These are phyloP conservation scores for Gallinago media DNA, from an alignment of 2,113 vertebrate species.

Conservation along the genomic window DNA sequence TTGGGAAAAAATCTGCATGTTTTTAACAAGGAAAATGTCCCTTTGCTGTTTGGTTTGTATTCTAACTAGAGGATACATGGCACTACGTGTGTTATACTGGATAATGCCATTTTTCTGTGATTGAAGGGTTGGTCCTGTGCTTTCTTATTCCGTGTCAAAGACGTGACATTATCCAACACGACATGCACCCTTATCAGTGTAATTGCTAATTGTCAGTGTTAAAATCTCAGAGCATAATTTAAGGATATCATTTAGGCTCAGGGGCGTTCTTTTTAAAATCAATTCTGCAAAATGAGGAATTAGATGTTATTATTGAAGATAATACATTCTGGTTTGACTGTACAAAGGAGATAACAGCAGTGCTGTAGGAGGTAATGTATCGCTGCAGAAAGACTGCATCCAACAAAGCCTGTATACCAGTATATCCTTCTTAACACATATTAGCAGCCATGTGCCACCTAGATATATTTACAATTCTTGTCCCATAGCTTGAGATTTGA, in stretches of 20 bases:
- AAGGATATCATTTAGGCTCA: conserved; percentile 21
- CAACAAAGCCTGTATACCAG: neutral
- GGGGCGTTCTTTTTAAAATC: conserved; percentile 3
- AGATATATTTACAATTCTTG: neutral
- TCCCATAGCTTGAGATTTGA: neutral
- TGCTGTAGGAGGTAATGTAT: conserved; percentile 1
- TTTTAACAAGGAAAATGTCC: neutral
- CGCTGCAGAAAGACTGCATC: neutral
- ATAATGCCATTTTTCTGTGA: neutral
- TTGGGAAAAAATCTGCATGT: neutral
- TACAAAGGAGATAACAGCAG: neutral
- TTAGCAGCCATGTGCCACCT: neutral
- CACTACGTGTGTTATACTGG: neutral
- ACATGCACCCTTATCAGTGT: neutral
- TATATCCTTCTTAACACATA: neutral
- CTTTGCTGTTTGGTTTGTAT: neutral
- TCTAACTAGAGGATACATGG: neutral
- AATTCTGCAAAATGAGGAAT: conserved; percentile 49
- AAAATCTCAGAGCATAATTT: conserved; percentile 8
- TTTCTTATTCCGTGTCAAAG: neutral
- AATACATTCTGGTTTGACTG: conserved; percentile 15
- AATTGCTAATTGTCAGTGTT: neutral
- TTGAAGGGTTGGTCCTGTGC: neutral
- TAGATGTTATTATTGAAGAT: conserved; percentile 29
- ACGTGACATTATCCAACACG: conserved; percentile 20